phyloP scores from a whole-genome alignment of 2,888 invertebrate species.

The Cenopis cana region DNA sequence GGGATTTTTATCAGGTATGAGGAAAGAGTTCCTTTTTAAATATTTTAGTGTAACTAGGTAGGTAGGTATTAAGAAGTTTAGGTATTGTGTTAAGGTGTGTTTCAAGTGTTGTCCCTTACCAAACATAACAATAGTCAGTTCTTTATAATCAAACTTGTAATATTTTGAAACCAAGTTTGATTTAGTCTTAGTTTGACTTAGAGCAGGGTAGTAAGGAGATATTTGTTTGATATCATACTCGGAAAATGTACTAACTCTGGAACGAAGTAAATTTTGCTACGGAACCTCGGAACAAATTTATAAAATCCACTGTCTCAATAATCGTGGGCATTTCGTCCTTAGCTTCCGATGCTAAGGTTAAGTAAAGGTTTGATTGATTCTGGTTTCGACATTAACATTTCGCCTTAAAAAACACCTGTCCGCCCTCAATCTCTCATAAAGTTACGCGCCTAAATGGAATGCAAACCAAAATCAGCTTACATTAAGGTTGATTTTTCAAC shows the following conservation, averaged over 20 bases:
- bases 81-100: background rate
- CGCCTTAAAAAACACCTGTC: conserved; percentile 35
- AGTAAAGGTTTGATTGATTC: conserved; percentile 57
- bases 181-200: no score
- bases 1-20: conserved; percentile 8
- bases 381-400: conserved; percentile 53
- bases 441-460: background rate
- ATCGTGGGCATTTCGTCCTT: conserved; percentile 60
- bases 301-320: conserved; percentile 24
- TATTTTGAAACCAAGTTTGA: no score
- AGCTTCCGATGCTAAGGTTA: conserved; percentile 55
- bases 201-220: no score
- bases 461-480: background rate
- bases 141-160: no score
- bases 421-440: conserved; percentile 19
- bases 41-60: background rate
- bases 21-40: conserved; percentile 15
- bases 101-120: no score
- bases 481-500: conserved; percentile 9
- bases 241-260: no score
- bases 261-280: background rate
- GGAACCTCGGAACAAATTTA: conserved; percentile 8
- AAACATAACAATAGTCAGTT: no score
- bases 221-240: no score
- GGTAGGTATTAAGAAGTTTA: background rate